Evolutionary conservation across 2,888 invertebrate species (phyloP).

Genomic region (Apodemia mormo): DNA sequence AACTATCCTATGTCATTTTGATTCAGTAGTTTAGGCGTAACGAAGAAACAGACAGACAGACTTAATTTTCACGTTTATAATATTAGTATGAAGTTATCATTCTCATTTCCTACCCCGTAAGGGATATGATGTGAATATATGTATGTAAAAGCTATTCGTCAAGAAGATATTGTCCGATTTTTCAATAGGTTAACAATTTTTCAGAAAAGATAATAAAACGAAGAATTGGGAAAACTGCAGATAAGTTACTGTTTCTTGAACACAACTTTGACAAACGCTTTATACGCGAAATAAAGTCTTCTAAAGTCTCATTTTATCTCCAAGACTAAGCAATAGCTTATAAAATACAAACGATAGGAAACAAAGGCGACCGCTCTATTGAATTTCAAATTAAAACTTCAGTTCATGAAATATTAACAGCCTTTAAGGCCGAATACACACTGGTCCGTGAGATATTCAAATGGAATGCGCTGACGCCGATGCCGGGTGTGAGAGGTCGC

Average conservation of each 20-base stretch:
- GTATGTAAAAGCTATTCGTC: too few relatives aligned
- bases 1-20: too few relatives aligned
- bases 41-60: too few relatives aligned
- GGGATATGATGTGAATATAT: too few relatives aligned
- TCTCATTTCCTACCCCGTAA: too few relatives aligned
- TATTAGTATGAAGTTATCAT: too few relatives aligned
- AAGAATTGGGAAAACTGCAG: neutral
- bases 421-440: conserved; percentile 50
- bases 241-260: neutral
- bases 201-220: too few relatives aligned
- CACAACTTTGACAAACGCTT: conserved; percentile 10
- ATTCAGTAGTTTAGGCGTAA: too few relatives aligned
- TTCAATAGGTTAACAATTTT: too few relatives aligned
- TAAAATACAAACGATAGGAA: conserved; percentile 34
- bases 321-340: conserved; percentile 25
- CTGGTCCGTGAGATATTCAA: conserved; percentile 52
- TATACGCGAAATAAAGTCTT: conserved; percentile 25
- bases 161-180: too few relatives aligned
- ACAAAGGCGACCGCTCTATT: conserved; percentile 42
- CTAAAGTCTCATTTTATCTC: conserved; percentile 24
- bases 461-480: conserved; percentile 56
- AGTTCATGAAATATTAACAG: conserved; percentile 72
- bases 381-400: conserved; percentile 65
- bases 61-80: too few relatives aligned
- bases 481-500: conserved; percentile 54